Base-by-base conservation (phyloP, 1,140 invertebrate genomes). In the Portunus trituberculatus region DNA sequence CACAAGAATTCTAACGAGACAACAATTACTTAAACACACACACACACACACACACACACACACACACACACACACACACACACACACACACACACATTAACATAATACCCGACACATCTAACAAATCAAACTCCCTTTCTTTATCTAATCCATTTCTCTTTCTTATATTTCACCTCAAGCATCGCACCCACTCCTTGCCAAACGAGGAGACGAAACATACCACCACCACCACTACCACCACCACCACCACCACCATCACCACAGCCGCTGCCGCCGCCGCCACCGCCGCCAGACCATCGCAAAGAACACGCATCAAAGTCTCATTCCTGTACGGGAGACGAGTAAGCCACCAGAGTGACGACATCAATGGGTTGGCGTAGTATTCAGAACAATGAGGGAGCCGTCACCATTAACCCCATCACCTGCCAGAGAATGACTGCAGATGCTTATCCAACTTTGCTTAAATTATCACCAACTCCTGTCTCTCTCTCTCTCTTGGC, bases 11-110 rank as follows among this genome's bases (percentile, higher is more conserved):
- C 39, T 39, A 39, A 39, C 39, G 39, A 82, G 16, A 82, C 28
- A 84, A 82, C 28, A 84, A 4, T 20, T 32, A n/a, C 20, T 84
- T 32, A 28, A 10, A 84, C 83, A 84, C 83, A 84, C 83, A 84
- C 83, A 84, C 83, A 84, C 83, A 84, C 14, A 16, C 83, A 84
- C 83, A 16, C n/a, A 28, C 83, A 28, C 76, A 82, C 76, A 84
- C 83, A 84, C 83, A 84, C 83, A 28, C 28, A 84, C 7, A 28
- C n/a, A 84, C 8, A 59, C 52, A 59, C 52, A 59, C 52, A 59
- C 52, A 59, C 52, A 59, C 52, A 59, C 10, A 59, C 16, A 59
- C 52, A 59, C 10, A 59, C 52, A 59, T 10, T 12, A 59, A 59
- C 3, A 59, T 59, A 14, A 14, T 84, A 10, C n/a, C 8, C 31